Evolutionary conservation across 1,140 invertebrate species (phyloP).

Genomic region (Aphaenogaster ashmeadi): DNA sequence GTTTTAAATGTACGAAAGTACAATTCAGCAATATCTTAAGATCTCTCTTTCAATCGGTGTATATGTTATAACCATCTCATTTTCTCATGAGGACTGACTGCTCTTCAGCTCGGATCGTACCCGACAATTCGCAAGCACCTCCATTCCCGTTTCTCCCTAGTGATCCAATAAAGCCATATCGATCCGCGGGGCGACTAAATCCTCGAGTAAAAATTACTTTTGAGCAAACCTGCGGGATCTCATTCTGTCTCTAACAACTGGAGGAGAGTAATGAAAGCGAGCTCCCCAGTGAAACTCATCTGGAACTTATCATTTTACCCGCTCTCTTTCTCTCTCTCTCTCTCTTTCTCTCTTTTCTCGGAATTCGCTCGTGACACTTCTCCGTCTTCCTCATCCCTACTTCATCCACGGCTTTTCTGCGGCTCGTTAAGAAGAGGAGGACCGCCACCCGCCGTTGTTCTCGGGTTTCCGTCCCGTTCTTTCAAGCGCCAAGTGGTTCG

Average conservation of each 20-base stretch:
- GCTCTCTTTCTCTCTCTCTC: slow-evolving; percentile 11
- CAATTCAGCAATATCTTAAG: neutral
- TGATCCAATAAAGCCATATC: slow-evolving; percentile 24
- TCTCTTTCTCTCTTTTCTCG: slow-evolving; percentile 1
- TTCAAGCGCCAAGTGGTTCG: slow-evolving; percentile 50
- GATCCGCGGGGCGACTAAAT: slow-evolving; percentile 9
- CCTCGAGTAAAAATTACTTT: slow-evolving; percentile 48
- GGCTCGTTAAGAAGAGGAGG: slow-evolving; percentile 63
- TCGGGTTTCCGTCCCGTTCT: slow-evolving; percentile 9
- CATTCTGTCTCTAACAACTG: slow-evolving; percentile 43
- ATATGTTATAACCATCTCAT: neutral
- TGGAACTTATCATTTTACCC: slow-evolving; percentile 56
- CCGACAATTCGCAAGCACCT: slow-evolving; percentile 7
- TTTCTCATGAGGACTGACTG: neutral
- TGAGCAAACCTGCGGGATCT: no score
- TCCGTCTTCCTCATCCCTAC: slow-evolving; percentile 43
- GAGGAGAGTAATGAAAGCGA: slow-evolving; percentile 57
- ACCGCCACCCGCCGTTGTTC: neutral
- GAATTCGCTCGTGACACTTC: slow-evolving; percentile 65
- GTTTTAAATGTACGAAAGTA: neutral
- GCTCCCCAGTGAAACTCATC: slow-evolving; percentile 39
- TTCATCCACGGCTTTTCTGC: slow-evolving; percentile 48
- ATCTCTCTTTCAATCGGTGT: neutral
- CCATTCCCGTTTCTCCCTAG: neutral
- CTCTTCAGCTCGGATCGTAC: neutral